Base-by-base conservation (phyloP, 1,140 invertebrate species). In the Campoletis sonorensis region DNA sequence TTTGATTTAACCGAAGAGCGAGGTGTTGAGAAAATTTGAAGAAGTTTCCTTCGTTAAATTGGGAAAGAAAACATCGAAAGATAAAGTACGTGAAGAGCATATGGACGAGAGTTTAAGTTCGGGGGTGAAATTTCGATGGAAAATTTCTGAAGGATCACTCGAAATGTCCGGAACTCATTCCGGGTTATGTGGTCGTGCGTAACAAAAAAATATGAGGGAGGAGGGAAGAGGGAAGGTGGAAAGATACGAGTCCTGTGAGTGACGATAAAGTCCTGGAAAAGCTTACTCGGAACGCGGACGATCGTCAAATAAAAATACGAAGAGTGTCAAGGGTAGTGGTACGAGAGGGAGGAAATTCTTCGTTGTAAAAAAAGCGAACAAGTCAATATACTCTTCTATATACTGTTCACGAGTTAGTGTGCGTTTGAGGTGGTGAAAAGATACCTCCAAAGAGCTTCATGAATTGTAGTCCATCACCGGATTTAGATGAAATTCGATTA, bases 401-500 rank as follows among this genome's bases (percentile, higher is more conserved):
- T 23, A 45, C 40, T 45, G 18, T n/a, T 4, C 54, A 58, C 21
- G 21, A n/a, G 10, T 10, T 45, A 13, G 21, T 58, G 54, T 58
- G 54, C 18, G 54, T 58, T 1, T 58, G 21, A n/a, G 54, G 54
- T 21, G 51, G 7, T 4, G 51, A 21, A 4, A 15, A 64, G 15
- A 26, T 0, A 7, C 5, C 23, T 10, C 23, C 4, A 64, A 21
- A 26, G 23, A 64, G n/a, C 61, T 23, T 13, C 51, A 54, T 23
- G 61, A 64, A 13, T 26, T 7, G 61, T 23, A 27, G 23, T 64
- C 61, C n/a, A 64, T 64, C 61, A 64, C 61, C 21, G 61, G 23
- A 64, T 64, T 64, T 64, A 26, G 61, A 26, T 64, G 4, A 64
- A 64, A 64, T 64, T 26, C 61, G 23, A 64, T 64, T 64, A 64